A percentile compares a stretch with the other conserved stretches of the same genome.
These are phyloP conservation scores for Thumatha senex DNA, from an alignment of 2,888 invertebrate genomes.

Conservation along the genomic window DNA sequence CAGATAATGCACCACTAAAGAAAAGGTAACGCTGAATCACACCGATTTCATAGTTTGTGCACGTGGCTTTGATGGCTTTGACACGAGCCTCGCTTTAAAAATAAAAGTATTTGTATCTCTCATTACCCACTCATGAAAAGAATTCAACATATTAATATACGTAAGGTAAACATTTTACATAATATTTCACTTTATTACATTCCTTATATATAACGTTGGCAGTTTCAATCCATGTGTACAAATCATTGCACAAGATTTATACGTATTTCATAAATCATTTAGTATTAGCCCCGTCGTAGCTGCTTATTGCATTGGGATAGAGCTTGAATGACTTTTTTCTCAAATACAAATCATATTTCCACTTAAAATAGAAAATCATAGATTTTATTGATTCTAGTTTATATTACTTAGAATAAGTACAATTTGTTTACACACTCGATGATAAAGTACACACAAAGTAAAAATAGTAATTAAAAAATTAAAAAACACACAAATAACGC, in stretches of 20 bases:
- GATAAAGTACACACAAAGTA: not conserved
- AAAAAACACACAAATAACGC: not conserved
- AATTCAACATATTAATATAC: too few relatives aligned
- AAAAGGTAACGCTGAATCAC: too few relatives aligned
- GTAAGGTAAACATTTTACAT: not conserved
- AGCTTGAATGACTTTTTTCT: not conserved
- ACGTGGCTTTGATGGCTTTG: too few relatives aligned
- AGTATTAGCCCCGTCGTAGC: too few relatives aligned
- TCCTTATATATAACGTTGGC: slow-evolving; percentile 5
- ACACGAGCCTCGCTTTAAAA: too few relatives aligned
- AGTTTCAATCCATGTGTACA: slow-evolving; percentile 14
- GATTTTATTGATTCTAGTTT: not conserved
- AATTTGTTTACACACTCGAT: not conserved
- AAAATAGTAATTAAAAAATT: not conserved
- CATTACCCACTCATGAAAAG: not conserved
- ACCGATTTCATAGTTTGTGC: too few relatives aligned
- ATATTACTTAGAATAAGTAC: not conserved
- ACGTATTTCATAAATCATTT: too few relatives aligned
- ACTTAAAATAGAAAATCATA: not conserved
- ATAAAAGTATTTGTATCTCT: not conserved
- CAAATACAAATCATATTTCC: not conserved
- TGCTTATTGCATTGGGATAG: too few relatives aligned
- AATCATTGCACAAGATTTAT: not conserved
- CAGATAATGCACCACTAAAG: too few relatives aligned
- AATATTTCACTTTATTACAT: slow-evolving; percentile 7